phyloP scores from a whole-genome alignment of 2,797 vertebrate species.

The Aldrovandia affinis region DNA sequence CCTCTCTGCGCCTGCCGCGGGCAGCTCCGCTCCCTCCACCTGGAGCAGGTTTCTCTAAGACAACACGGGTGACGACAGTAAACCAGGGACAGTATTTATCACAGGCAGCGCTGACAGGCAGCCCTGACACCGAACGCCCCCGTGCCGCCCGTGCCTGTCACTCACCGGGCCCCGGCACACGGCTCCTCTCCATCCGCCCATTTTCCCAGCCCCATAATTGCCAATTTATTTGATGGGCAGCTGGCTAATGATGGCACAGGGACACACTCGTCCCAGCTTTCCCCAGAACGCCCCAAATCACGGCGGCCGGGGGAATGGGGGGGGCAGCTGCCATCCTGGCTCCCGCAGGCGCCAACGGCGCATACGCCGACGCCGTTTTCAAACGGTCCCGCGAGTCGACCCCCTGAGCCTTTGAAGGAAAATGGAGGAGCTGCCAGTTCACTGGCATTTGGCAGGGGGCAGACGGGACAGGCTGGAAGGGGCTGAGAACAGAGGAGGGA shows the following conservation, averaged over 20 bases:
- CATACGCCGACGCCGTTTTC: constrained; percentile 72
- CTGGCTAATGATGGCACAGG: constrained; percentile 98
- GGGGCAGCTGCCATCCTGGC: constrained; percentile 78
- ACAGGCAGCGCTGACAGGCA: constrained; percentile 67
- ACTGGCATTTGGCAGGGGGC: constrained; percentile 84
- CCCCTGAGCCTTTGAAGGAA: constrained; percentile 84
- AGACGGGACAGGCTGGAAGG: constrained; percentile 40
- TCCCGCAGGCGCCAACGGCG: constrained; percentile 38
- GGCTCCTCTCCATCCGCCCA: constrained; percentile 84
- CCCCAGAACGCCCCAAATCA: neutral
- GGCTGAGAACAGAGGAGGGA: neutral
- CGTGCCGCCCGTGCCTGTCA: constrained; percentile 65
- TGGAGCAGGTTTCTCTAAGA: too few relatives aligned
- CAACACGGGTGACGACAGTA: constrained; percentile 50
- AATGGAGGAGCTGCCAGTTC: constrained; percentile 88
- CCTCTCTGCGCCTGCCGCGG: too few relatives aligned
- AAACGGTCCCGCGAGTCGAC: constrained; percentile 84
- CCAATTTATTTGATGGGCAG: constrained; percentile 99
- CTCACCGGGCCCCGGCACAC: neutral
- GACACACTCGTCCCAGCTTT: constrained; percentile 70
- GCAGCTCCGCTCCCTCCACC: too few relatives aligned
- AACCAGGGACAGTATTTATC: constrained; percentile 74
- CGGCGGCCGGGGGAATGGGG: constrained; percentile 74
- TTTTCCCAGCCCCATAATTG: constrained; percentile 95
- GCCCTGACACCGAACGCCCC: constrained; percentile 80